Evolutionary conservation across 1,140 invertebrate species (phyloP).

Genomic region (Drosophila pectinifera): DNA sequence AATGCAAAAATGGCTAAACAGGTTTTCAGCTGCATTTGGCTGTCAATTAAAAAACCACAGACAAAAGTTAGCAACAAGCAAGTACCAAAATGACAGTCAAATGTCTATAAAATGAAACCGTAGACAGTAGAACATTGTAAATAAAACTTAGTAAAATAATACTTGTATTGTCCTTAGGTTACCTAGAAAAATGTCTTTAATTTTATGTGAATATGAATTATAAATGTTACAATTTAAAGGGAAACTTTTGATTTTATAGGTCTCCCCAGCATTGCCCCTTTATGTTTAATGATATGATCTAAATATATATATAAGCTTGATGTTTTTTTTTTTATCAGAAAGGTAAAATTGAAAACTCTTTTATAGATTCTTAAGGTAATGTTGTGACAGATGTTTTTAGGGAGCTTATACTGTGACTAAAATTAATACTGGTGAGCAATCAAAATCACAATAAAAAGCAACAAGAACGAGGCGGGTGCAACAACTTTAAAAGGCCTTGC

Average conservation of each 20-base stretch:
- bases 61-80: slow-evolving; percentile 34
- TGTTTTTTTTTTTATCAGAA: not conserved
- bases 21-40: slow-evolving; percentile 69
- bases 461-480: slow-evolving; percentile 61
- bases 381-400: not conserved
- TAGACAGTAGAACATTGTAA: not conserved
- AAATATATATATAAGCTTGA: not conserved
- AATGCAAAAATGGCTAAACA: slow-evolving; percentile 69
- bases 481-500: slow-evolving; percentile 83
- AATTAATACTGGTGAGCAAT: slow-evolving; percentile 52
- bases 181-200: not conserved
- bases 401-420: not conserved
- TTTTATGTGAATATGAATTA: not conserved
- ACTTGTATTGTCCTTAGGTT: too few relatives aligned
- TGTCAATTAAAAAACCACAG: slow-evolving; percentile 70
- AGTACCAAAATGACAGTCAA: slow-evolving; percentile 26
- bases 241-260: not conserved
- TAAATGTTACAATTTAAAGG: too few relatives aligned
- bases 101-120: not conserved
- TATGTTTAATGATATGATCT: not conserved
- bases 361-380: too few relatives aligned
- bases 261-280: fast-evolving
- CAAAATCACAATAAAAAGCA: slow-evolving; percentile 44
- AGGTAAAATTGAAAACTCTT: not conserved
- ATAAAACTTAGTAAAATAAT: too few relatives aligned